Evolutionary conservation across 2,113 vertebrate genomes (phyloP), one percentile per base, ranked within the genome.

Genomic region (Seriola dumerili): DNA sequence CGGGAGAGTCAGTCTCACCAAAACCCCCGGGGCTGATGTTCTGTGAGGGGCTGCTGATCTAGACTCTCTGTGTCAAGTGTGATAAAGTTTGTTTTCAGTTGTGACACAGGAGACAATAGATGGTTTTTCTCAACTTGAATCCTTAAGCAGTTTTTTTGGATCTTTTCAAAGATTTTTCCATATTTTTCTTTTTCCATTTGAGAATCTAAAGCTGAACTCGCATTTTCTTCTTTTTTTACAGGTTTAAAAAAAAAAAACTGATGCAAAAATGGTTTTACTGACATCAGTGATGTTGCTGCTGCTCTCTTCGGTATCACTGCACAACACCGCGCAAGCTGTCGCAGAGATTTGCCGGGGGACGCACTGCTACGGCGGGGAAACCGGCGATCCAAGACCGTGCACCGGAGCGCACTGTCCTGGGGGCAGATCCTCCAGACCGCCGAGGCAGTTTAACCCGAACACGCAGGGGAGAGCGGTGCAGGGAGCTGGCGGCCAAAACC

Each of bases 321-420:
- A 36, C 77, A 55, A 29, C 61, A 72, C 67, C 1, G 81, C 65
- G 29, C 74, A 61, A 36, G 88, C 86, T 76, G 86, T 57, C 4
- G 91, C 90, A 9, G 94, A 95, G 52, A 73, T 83, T 4, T 96
- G 95, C 90, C 80, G 89, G 17, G 95, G 95, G 61, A 34, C 87
- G 76, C 93, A 86, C 68, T 95, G 95, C 88, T 77, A 59, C 69
- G 65, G 90, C 34, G 85, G 66, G 8, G 90, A 85, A 50, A 46
- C 80, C 8, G 88, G 86, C 36, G 94, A 94, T 42, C 87, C 93
- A 21, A 91, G 94, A 80, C 93, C 93, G 72, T 95, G 95, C 88
- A 81, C 81, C 10, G 95, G 95, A 14, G 89, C 91, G 46, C 94
- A 95, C 84, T 96, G 95, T 62, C 88, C 89, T 19, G 88, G 85